Conservation (phyloP, 2,113 vertebrate species). For the Grantiella picta region DNA sequence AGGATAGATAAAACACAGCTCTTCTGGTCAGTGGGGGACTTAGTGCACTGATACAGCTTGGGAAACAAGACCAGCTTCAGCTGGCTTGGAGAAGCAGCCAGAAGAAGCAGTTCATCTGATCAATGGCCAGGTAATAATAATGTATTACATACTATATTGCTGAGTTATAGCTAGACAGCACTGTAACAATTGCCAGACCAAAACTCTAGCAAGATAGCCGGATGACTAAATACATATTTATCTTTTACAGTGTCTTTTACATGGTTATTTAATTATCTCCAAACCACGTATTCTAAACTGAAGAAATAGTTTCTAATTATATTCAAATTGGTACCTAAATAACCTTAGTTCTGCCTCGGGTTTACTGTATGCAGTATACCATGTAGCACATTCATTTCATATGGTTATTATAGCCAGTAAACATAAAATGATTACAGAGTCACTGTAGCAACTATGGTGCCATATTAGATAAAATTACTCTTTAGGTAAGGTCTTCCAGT, state of each 20-base stretch:
- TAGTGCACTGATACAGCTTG: neutral
- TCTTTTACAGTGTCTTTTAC: conserved; percentile 13
- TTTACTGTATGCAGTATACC: conserved; percentile 4
- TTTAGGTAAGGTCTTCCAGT: neutral
- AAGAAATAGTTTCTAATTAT: conserved; percentile 10
- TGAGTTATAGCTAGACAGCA: conserved; percentile 3
- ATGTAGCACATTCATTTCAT: neutral
- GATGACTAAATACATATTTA: neutral
- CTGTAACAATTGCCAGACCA: neutral
- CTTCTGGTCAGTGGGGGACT: neutral
- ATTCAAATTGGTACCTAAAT: neutral
- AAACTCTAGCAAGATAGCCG: neutral
- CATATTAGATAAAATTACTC: neutral
- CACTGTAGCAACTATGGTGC: neutral
- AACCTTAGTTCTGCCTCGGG: neutral
- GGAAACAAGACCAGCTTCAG: neutral
- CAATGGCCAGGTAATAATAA: conserved; percentile 36
- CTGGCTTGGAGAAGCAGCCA: neutral
- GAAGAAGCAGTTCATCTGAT: conserved; percentile 22
- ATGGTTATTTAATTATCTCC: neutral
- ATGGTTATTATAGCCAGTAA: conserved; percentile 6
- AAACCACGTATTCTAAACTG: neutral
- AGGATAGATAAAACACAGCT: neutral
- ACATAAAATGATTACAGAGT: conserved; percentile 9
- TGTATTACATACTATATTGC: neutral